A percentile compares a stretch with the other conserved stretches of the same genome.
Evolutionary conservation across 2,888 invertebrate genomes (phyloP).

Genomic region (Polymixis lichenea): DNA sequence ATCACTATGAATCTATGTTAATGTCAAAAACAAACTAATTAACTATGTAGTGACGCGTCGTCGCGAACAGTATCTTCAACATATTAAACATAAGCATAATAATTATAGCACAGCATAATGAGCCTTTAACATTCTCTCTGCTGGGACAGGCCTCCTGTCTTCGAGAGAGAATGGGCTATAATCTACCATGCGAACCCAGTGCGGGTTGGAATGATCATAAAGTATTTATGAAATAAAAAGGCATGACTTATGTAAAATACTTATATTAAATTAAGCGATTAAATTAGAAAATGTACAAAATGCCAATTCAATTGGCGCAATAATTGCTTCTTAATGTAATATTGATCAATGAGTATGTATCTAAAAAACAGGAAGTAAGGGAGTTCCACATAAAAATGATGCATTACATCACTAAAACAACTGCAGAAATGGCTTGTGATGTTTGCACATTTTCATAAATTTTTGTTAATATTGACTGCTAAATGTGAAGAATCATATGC

Average conservation of each 20-base stretch:
- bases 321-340: background rate
- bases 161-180: background rate
- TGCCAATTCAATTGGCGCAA: slow-evolving; percentile 24
- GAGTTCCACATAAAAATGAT: background rate
- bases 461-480: background rate
- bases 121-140: background rate
- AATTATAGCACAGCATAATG: background rate
- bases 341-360: background rate
- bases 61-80: background rate
- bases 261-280: slow-evolving; percentile 49
- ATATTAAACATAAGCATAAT: background rate
- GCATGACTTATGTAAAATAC: slow-evolving; percentile 21
- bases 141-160: background rate
- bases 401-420: background rate
- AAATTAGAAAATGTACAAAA: slow-evolving; percentile 42
- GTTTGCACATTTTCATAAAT: background rate
- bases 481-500: background rate
- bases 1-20: no score
- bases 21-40: no score
- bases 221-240: slow-evolving; percentile 18
- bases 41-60: no score
- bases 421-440: background rate
- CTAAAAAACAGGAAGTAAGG: background rate
- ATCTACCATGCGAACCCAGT: no score
- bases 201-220: background rate